Evolutionary conservation across 2,888 invertebrate species (phyloP), one percentile per base, ranked within the genome.

Genomic region (Acronicta aceris): DNA sequence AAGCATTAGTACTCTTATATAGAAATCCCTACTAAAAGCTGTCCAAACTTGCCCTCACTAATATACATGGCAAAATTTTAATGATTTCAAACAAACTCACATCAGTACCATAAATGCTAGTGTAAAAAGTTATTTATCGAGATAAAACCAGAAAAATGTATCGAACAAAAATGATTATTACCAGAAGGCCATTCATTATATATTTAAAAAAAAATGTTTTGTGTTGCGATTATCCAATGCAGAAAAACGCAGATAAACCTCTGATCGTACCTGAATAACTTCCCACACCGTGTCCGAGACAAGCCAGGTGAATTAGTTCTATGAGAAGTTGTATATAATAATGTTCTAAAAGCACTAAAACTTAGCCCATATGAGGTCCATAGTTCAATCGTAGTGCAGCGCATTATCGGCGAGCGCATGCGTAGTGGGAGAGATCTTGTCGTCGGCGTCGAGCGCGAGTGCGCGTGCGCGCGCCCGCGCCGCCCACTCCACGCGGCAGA

Each of bases 401-500:
- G 89, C 86, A 71, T 93, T 90, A 50, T 90, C 92, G 0, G 90
- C 91, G 33, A 92, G 84, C 40, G 91, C 84, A 54, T 91, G 93
- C 17, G 90, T 84, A 38, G 85, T 88, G 30, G 90, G 83, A 0
- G 82, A 79, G 2, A 68, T 45, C 65, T 92, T 92, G 69, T 93
- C 92, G 55, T 89, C 89, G 17, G 85, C 74, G 6, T 87, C 85
- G 0, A 87, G 52, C 0, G 90, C 86, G 1, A 81, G 83, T 2
- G 86, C 89, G 4, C 90, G 85, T 0, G 91, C 88, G 2, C 90
- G 83, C 0, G 89, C 89, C 12, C 90, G 77, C 1, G 83, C 89
- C 3, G 78, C 82, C 96, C 96, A 96, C 86, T 98, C 98, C 6
- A 98, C 97, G 55, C 96, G 87, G 77, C 97, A 97, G 90, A 98